phyloP scores from a whole-genome alignment of 1,140 invertebrate species.

The Aphidius gifuensis region DNA sequence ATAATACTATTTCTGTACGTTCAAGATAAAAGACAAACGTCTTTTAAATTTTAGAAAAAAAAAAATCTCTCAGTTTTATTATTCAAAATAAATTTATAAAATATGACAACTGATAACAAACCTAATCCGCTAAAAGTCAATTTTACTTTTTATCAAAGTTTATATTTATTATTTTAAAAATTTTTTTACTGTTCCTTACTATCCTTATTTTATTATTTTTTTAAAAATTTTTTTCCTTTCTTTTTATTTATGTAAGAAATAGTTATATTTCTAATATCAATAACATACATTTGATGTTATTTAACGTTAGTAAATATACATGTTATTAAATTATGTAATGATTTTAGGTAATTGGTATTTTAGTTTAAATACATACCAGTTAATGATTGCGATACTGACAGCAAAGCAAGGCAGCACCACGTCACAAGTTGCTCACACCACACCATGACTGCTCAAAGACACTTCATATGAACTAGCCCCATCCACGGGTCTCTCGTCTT shows the following conservation, averaged over 20 bases:
- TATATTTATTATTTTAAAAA: too few species aligned
- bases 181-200: too few species aligned
- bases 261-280: too few species aligned
- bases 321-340: background rate
- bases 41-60: background rate
- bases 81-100: too few species aligned
- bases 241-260: too few species aligned
- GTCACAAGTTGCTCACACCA: conserved; percentile 49
- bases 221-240: too few species aligned
- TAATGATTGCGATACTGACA: conserved; percentile 42
- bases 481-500: conserved; percentile 40
- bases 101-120: too few species aligned
- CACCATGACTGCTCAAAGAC: conserved; percentile 46
- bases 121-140: too few species aligned
- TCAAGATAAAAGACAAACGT: conserved; percentile 2
- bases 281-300: too few species aligned
- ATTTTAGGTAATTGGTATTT: background rate
- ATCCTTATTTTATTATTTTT: too few species aligned
- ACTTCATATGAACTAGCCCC: conserved; percentile 45
- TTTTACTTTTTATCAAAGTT: too few species aligned
- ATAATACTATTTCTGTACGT: background rate
- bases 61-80: too few species aligned
- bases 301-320: background rate
- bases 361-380: conserved; percentile 38
- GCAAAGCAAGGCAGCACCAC: conserved; percentile 47